Base-by-base conservation (phyloP, 2,797 vertebrate genomes). In the Centroberyx gerrardi region DNA sequence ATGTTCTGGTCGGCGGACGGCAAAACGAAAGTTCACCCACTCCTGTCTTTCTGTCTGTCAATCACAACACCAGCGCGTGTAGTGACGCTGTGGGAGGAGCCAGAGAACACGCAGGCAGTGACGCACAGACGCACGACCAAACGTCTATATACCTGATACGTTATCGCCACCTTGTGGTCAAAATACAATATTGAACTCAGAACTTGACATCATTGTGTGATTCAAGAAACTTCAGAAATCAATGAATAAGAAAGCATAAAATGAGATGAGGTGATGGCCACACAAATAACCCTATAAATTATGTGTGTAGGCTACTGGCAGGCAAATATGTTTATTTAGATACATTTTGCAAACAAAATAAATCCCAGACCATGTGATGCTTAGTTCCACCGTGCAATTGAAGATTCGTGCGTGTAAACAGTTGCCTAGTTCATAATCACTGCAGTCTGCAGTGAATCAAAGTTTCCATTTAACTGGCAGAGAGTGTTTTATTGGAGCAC, bases 51-150 rank as follows among this genome's bases (percentile, higher is more conserved):
- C 52, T 73, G 53, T 54, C 72, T 6, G 84, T 87, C 85, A 76
- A 77, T 87, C 84, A 93, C 79, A 92, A 93, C 91, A 93, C 80
- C 89, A 87, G 64, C 84, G 87, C 92, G 87, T 90, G 87, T n/a
- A 36, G 27, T 38, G 53, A 69, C 69, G 83, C 36, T 8, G 62
- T 0, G 40, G 87, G 87, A 68, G 84, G 87, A 31, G 75, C 68
- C 5, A 33, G 12, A 3, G 0, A 4, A 31, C 1, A 64, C 78
- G 76, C 0, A 33, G 15, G 38, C 4, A 10, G 18, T 58, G 29
- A n/a, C 1, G 0, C 3, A 0, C 13, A 81, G 82, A 88, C 90
- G 83, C 67, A 12, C 13, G 36, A 83, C 86, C 5, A 5, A 0
- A 6, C 7, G 18, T 59, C 15, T 28, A n/a, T 9, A 48, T 54